Evolutionary conservation across 2,888 invertebrate genomes (phyloP).

Genomic region (Thyatira batis): DNA sequence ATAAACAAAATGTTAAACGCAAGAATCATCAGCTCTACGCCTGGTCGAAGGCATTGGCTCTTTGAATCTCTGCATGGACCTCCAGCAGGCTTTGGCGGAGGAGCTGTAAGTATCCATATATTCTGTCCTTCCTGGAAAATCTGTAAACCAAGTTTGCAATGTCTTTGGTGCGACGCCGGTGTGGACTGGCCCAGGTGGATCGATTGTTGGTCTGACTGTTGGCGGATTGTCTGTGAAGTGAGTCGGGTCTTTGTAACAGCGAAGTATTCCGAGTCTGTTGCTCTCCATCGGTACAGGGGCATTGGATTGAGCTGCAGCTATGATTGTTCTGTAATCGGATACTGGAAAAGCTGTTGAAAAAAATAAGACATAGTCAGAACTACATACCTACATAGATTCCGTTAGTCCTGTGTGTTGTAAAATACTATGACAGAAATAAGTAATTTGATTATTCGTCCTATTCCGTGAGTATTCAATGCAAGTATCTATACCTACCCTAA

Average conservation of each 20-base stretch:
- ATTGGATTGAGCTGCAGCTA: constrained; percentile 83
- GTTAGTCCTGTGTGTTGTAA: too few relatives aligned
- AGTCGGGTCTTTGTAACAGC: constrained; percentile 84
- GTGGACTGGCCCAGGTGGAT: constrained; percentile 69
- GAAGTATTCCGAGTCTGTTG: constrained; percentile 77
- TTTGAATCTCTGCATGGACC: constrained; percentile 83
- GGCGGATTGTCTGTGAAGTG: constrained; percentile 79
- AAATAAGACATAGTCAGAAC: not conserved
- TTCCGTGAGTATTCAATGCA: too few relatives aligned
- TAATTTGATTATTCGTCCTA: too few relatives aligned
- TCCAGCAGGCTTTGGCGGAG: constrained; percentile 82
- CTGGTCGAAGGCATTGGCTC: constrained; percentile 85
- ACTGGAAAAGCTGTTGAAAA: constrained; percentile 70
- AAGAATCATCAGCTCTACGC: constrained; percentile 80
- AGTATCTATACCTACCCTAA: too few relatives aligned
- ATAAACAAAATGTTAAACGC: constrained; percentile 46
- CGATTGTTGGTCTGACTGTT: constrained; percentile 78
- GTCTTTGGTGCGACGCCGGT: constrained; percentile 73
- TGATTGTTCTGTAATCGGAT: constrained; percentile 79
- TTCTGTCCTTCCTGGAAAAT: constrained; percentile 83
- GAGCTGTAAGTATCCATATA: constrained; percentile 84
- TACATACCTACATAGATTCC: not conserved
- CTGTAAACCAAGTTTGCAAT: constrained; percentile 77
- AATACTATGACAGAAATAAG: too few relatives aligned
- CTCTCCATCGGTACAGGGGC: constrained; percentile 83